Percentiles rank a stretch among this genome's conserved stretches.
Conservation (phyloP, 2,888 invertebrate genomes). For the Ganaspis brasiliensis region DNA sequence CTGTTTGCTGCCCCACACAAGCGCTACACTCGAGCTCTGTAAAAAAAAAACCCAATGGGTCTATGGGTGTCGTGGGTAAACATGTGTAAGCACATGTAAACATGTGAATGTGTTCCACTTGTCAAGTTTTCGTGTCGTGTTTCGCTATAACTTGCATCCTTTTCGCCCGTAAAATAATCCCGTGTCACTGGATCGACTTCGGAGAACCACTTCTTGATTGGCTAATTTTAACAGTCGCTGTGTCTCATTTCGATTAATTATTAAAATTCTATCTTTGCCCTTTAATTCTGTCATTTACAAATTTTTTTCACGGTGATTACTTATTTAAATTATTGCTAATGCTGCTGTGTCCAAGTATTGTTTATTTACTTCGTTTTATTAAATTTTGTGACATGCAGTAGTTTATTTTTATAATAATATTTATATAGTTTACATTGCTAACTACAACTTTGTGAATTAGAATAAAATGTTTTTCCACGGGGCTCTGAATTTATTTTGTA, state of each 20-base stretch:
- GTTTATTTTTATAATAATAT: too few species aligned
- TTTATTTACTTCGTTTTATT: too few species aligned
- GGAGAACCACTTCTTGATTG: conserved; percentile 27
- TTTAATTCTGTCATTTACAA: not conserved
- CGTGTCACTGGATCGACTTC: conserved; percentile 36
- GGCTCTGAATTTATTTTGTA: not conserved
- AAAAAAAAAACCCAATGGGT: conserved; percentile 56
- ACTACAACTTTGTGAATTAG: too few species aligned
- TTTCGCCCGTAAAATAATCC: conserved; percentile 4
- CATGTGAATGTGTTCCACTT: conserved; percentile 34
- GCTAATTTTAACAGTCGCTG: conserved; percentile 25
- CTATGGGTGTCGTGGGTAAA: conserved; percentile 66
- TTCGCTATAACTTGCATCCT: conserved; percentile 17
- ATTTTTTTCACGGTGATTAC: not conserved
- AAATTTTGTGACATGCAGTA: too few species aligned
- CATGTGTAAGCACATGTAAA: conserved; percentile 29
- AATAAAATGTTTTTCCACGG: too few species aligned
- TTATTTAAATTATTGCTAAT: not conserved
- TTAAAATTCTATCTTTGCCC: not conserved
- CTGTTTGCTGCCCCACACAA: conserved; percentile 79
- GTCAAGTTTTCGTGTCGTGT: conserved; percentile 23
- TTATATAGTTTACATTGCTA: too few species aligned
- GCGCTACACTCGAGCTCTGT: conserved; percentile 74
- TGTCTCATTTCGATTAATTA: conserved; percentile 3
- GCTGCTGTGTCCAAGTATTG: too few species aligned